phyloP scores from a whole-genome alignment of 2,888 invertebrate genomes.

The Clitarchus hookeri region DNA sequence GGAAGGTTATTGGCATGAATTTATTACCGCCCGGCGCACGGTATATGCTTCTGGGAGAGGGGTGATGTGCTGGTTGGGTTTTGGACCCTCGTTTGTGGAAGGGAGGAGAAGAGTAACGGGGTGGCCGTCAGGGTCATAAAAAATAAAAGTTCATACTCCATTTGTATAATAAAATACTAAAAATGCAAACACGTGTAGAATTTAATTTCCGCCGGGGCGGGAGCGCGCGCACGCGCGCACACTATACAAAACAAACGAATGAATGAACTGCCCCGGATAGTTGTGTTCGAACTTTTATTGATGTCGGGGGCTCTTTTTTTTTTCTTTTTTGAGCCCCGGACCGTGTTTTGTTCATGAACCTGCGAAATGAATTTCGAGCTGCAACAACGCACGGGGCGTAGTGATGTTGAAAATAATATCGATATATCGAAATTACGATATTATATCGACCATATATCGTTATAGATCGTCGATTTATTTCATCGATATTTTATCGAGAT shows the following conservation, averaged over 20 bases:
- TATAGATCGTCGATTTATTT: too few relatives aligned
- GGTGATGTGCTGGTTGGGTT: too few relatives aligned
- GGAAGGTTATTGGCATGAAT: conserved; percentile 14
- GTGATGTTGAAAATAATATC: too few relatives aligned
- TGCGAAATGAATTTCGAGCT: not conserved
- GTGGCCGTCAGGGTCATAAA: not conserved
- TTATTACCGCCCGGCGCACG: not conserved
- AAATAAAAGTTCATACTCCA: not conserved
- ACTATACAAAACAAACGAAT: not conserved
- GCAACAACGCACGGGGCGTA: not conserved
- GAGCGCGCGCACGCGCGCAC: not conserved
- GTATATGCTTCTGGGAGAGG: not conserved
- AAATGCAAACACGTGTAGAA: conserved; percentile 10
- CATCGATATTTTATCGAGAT: too few relatives aligned
- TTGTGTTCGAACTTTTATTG: conserved; percentile 6
- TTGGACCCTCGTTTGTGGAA: too few relatives aligned
- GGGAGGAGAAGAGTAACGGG: not conserved
- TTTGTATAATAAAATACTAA: conserved; percentile 14
- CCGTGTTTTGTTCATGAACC: not conserved
- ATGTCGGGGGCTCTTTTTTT: not conserved
- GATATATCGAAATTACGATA: too few relatives aligned
- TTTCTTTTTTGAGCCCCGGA: not conserved
- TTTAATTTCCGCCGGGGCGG: not conserved
- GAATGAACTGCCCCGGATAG: not conserved
- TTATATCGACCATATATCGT: too few relatives aligned